A percentile compares a stretch with the other conserved stretches of the same genome.
Conservation (phyloP, 2,113 vertebrate species). For the Apteryx mantelli region DNA sequence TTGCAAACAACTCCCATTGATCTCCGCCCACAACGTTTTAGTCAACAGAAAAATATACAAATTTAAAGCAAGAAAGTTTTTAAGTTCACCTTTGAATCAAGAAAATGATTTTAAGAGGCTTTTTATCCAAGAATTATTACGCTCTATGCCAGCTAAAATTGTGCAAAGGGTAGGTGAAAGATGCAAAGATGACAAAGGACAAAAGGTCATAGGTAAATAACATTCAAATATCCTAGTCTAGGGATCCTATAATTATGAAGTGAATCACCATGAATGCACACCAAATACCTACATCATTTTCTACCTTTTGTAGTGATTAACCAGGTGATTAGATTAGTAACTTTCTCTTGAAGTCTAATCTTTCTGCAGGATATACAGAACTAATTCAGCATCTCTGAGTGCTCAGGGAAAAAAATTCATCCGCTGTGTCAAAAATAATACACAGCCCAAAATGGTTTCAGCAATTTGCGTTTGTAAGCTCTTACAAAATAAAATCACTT, state of each 20-base stretch:
- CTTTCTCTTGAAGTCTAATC: not conserved
- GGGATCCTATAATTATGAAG: not conserved
- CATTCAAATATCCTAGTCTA: not conserved
- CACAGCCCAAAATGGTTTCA: not conserved
- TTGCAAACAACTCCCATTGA: not conserved
- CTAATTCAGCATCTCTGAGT: not conserved
- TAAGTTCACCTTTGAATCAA: not conserved
- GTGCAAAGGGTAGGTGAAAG: not conserved
- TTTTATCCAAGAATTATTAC: not conserved
- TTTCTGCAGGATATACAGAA: constrained; percentile 1
- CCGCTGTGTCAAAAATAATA: not conserved
- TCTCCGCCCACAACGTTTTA: not conserved
- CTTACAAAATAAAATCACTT: not conserved
- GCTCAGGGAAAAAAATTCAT: not conserved
- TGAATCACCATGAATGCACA: not conserved
- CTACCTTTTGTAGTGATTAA: not conserved
- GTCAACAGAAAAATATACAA: not conserved
- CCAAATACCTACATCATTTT: not conserved
- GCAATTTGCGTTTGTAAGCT: not conserved
- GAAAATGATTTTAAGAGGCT: not conserved
- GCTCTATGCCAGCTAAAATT: not conserved
- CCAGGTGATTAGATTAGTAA: not conserved
- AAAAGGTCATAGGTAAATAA: not conserved
- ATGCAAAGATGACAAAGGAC: not conserved
- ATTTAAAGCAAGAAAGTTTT: not conserved